These are phyloP conservation scores for Tupiocoris notatus DNA, from an alignment of 2,888 invertebrate species.

Conservation along the genomic window DNA sequence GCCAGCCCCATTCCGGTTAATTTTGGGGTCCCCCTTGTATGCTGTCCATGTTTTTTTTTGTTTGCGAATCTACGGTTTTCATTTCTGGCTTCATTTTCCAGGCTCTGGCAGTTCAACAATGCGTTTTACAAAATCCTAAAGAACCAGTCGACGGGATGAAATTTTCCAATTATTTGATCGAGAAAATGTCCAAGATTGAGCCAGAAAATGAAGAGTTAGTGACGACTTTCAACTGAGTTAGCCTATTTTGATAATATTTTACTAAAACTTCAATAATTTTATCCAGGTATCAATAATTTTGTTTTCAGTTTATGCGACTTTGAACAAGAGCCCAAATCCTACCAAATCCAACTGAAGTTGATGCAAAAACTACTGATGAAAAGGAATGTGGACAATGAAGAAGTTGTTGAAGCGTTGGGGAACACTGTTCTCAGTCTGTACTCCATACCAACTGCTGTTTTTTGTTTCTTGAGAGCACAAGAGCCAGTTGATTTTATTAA, in stretches of 20 bases:
- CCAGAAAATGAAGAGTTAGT: slow-evolving; percentile 21
- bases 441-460: slow-evolving; percentile 72
- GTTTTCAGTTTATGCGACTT: slow-evolving; percentile 13
- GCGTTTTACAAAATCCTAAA: slow-evolving; percentile 56
- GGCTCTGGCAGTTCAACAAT: slow-evolving; percentile 61
- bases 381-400: slow-evolving; percentile 51
- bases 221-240: too few species aligned
- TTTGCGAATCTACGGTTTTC: too few species aligned
- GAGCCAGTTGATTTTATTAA: slow-evolving; percentile 57
- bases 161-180: slow-evolving; percentile 58
- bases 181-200: slow-evolving; percentile 59
- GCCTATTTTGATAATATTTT: too few species aligned
- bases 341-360: slow-evolving; percentile 56
- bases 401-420: slow-evolving; percentile 60
- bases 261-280: too few species aligned
- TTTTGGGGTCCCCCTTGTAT: too few species aligned
- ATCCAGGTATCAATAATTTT: too few species aligned
- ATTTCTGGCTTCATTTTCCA: too few species aligned
- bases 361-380: slow-evolving; percentile 58
- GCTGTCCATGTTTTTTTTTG: too few species aligned
- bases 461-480: slow-evolving; percentile 63
- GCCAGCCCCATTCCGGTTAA: too few species aligned
- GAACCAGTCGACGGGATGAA: slow-evolving; percentile 56
- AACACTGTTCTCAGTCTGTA: slow-evolving; percentile 64
- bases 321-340: slow-evolving; percentile 5